A percentile compares a stretch with the other conserved stretches of the same genome.
Evolutionary conservation across 2,888 invertebrate genomes (phyloP).

Genomic region (Scotopteryx bipunctaria): DNA sequence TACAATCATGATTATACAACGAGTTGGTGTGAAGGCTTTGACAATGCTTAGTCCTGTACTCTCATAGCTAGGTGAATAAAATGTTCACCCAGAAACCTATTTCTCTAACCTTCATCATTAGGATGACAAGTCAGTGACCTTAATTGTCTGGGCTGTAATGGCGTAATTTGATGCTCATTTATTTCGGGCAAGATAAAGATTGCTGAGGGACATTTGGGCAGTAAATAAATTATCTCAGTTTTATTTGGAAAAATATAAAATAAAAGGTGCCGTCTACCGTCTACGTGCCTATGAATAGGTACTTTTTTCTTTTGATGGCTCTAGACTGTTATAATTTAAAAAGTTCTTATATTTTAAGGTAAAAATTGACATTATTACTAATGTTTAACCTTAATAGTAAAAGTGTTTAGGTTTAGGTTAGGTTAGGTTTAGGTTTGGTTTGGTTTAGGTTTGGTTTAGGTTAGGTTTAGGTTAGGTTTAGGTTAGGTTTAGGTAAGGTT

Average conservation of each 20-base stretch:
- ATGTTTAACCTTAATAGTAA: too few species aligned
- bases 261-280: constrained; percentile 3
- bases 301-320: background rate
- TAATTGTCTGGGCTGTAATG: constrained; percentile 28
- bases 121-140: constrained; percentile 22
- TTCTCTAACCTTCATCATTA: constrained; percentile 18
- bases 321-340: background rate
- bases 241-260: constrained; percentile 10
- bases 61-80: too few species aligned
- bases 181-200: constrained; percentile 26
- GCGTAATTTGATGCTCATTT: constrained; percentile 31
- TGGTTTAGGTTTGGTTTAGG: too few species aligned
- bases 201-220: constrained; percentile 24
- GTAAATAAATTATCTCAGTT: constrained; percentile 23
- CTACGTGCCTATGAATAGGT: background rate
- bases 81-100: constrained; percentile 11
- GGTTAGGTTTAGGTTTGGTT: too few species aligned
- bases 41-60: too few species aligned
- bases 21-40: too few species aligned
- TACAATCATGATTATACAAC: too few species aligned
- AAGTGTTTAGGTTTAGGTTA: too few species aligned
- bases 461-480: too few species aligned
- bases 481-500: too few species aligned
- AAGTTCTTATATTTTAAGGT: too few species aligned
- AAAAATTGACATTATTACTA: too few species aligned